Conservation (phyloP, 2,797 vertebrate genomes). For the Lutjanus campechanus region DNA sequence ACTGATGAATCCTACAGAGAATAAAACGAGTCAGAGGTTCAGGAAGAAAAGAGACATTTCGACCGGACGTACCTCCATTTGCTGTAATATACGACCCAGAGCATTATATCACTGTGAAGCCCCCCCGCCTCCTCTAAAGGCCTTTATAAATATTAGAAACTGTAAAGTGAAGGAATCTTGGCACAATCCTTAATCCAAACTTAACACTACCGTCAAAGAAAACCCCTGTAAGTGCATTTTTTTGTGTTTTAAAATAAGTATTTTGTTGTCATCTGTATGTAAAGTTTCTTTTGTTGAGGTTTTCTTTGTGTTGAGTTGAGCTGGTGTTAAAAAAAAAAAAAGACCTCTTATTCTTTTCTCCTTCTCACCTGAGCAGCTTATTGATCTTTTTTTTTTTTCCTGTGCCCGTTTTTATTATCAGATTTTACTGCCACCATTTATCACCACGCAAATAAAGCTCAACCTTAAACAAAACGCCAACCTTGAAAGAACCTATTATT, state of each 20-base stretch:
- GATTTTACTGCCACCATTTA: constrained; percentile 23
- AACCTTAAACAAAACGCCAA: constrained; percentile 7
- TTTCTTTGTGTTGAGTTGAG: neutral
- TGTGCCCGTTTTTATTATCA: neutral
- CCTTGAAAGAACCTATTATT: constrained; percentile 8
- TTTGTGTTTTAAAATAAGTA: neutral
- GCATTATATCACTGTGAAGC: constrained; percentile 22
- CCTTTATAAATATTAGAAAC: constrained; percentile 58
- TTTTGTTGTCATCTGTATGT: neutral
- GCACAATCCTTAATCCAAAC: neutral
- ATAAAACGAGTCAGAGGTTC: constrained; percentile 34
- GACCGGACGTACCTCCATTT: constrained; percentile 18
- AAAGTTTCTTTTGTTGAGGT: neutral
- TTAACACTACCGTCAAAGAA: neutral
- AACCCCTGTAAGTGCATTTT: neutral
- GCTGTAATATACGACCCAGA: constrained; percentile 21
- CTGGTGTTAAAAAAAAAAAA: neutral
- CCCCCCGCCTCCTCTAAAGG: constrained; percentile 9
- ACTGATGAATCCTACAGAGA: constrained; percentile 30
- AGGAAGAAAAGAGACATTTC: constrained; percentile 13
- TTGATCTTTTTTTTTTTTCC: neutral
- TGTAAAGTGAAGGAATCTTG: constrained; percentile 40
- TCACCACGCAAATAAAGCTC: constrained; percentile 32
- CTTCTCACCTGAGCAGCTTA: constrained; percentile 6
- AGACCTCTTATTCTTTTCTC: neutral